These are phyloP conservation scores for Crotalus helleri DNA, from an alignment of 2,113 vertebrate species.

Conservation along the genomic window DNA sequence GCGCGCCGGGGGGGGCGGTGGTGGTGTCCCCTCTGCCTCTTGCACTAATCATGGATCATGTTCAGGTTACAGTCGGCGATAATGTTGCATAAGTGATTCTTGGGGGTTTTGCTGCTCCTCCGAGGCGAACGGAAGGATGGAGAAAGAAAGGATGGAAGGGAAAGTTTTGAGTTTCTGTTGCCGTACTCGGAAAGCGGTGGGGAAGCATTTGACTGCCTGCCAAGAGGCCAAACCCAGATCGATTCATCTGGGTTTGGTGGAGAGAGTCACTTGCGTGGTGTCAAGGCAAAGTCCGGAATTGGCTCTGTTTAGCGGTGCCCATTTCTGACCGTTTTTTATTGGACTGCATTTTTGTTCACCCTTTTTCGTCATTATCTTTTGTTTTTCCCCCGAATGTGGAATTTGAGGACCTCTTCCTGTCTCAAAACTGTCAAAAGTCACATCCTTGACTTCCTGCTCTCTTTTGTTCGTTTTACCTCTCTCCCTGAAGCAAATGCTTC, in stretches of 20 bases:
- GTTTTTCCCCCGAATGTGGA: not conserved
- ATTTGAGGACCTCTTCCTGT: not conserved
- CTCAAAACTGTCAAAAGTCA: not conserved
- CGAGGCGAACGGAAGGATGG: too few relatives aligned
- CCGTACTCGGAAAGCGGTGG: too few relatives aligned
- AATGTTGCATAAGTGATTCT: slow-evolving; percentile 48
- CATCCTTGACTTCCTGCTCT: not conserved
- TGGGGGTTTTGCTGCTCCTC: slow-evolving; percentile 22
- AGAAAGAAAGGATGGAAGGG: not conserved
- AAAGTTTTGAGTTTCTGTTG: not conserved
- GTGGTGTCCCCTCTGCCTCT: not conserved
- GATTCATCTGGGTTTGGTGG: not conserved
- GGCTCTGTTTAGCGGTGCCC: not conserved
- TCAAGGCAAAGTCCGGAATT: not conserved
- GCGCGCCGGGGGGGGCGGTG: not conserved
- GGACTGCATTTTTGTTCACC: not conserved
- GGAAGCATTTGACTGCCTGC: not conserved
- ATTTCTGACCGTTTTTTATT: not conserved
- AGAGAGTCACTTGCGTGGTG: not conserved
- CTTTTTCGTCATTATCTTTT: not conserved
- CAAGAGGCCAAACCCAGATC: not conserved
- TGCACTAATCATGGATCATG: not conserved
- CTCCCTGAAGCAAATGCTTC: not conserved
- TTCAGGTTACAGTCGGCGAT: slow-evolving; percentile 55
- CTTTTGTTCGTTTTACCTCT: not conserved